Evolutionary conservation across 2,888 invertebrate species (phyloP), one percentile per base, ranked within the genome.

Genomic region (Pterostichus niger): DNA sequence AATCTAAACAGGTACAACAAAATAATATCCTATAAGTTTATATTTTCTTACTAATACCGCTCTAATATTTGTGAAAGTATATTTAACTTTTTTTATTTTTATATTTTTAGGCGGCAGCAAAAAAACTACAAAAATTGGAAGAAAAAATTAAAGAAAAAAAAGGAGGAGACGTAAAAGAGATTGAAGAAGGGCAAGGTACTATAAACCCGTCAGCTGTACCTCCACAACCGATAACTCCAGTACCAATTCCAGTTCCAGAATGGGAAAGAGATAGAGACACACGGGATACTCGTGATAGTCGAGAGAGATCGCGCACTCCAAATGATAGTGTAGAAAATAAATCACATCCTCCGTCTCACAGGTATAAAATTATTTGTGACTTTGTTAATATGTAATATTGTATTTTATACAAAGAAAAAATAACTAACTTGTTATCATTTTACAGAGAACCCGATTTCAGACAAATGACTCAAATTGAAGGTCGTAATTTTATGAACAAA

Each of bases 81-180:
- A 17, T 59, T 59, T 3, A 17, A 59, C n/a, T n/a, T 15, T 52
- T 4, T 52, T 35, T 52, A 52, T 13, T 13, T 10, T 61, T n/a
- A n/a, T n/a, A n/a, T n/a, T n/a, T 44, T 9, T 90, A 91, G 85
- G 91, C 91, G 7, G 92, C 93, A 24, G 93, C 93, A 54, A 94
- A 94, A 86, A 95, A 95, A 87, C 89, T 95, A 82, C 93, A 93
- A 86, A 93, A 93, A 87, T 89, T 95, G 4, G 94, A 95, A 86
- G 93, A 94, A 88, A 94, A 94, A 87, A 89, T 93, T 84, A 92
- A 92, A 84, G 92, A 91, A 84, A 93, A 93, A 85, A 91, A 93
- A 86, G 91, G 90, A 3, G 91, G 91, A 83, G 90, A 90, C 54
- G 87, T 90, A 75, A 88, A 88, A 17, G 89, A 90, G n/a, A 85